Conservation (phyloP, 2,113 vertebrate genomes). For the Boleophthalmus pectinirostris region DNA sequence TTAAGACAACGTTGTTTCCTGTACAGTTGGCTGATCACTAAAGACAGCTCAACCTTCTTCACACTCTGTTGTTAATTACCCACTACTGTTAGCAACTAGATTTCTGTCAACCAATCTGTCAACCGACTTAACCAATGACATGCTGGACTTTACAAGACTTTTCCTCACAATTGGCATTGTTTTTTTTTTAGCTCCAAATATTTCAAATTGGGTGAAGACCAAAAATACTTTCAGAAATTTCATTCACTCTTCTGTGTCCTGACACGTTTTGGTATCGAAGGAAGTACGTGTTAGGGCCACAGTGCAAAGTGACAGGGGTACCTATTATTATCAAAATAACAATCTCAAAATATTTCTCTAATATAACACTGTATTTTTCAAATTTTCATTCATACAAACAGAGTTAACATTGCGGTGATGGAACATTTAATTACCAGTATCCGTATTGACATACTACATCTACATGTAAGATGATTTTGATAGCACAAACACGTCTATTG, state of each 20-base stretch:
- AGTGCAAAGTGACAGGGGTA: constrained; percentile 45
- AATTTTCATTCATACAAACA: constrained; percentile 27
- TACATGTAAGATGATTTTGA: neutral
- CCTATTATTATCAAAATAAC: constrained; percentile 40
- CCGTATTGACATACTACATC: constrained; percentile 2
- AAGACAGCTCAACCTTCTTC: constrained; percentile 10
- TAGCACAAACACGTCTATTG: constrained; percentile 7
- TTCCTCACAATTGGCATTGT: neutral
- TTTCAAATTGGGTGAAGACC: constrained; percentile 20
- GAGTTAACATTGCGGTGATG: constrained; percentile 32
- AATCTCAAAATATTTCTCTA: constrained; percentile 29
- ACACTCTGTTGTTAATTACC: constrained; percentile 18
- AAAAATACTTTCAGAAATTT: constrained; percentile 31
- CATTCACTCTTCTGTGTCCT: constrained; percentile 33
- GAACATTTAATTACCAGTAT: constrained; percentile 35
- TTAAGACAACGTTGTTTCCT: constrained; percentile 12
- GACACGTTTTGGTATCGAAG: constrained; percentile 43
- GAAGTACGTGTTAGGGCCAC: constrained; percentile 53
- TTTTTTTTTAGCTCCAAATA: constrained; percentile 26
- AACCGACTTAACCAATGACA: neutral
- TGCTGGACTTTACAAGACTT: neutral
- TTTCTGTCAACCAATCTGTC: too few species aligned
- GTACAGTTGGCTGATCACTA: constrained; percentile 25
- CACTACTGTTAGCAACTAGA: constrained; percentile 1
- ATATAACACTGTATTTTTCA: constrained; percentile 12